Evolutionary conservation across 1,140 invertebrate genomes (phyloP), one percentile per base, ranked within the genome.

Genomic region (Philaenus spumarius): DNA sequence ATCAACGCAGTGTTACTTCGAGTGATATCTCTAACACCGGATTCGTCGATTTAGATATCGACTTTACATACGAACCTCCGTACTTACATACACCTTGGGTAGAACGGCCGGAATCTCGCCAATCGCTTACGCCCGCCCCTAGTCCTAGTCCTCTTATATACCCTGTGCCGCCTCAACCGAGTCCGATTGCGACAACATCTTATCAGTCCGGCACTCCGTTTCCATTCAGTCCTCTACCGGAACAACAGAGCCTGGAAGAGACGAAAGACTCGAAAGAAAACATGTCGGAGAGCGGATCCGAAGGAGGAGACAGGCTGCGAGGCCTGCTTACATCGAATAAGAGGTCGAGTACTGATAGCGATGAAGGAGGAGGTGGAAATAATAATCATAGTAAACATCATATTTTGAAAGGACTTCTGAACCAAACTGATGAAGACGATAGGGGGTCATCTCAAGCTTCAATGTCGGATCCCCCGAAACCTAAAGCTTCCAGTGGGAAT

Each of bases 381-480:
- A 69, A 71, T 42, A 71, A 69, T 54, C 69, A 71, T 42, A 77
- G 77, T 58, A 75, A 78, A 51, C 72, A 83, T 70, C 71, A 72
- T 60, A 89, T 91, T 68, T 73, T 90, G 40, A 90, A 91, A 70
- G 84, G 81, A 55, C 72, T 93, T 67, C 73, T 93, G 40, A 89
- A 90, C 70, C 83, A 88, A 67, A 83, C 87, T 56, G 90, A 94
- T 61, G 90, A 93, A 55, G 85, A 89, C 58, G 34, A 52, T 15
- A 34, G 30, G 12, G 45, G 17, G 43, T 51, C n/a, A 52, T 48
- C 40, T 58, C 61, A 68, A 71, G 62, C 56, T 35, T 61, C 61
- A 2, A 23, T 12, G 7, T 60, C 54, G 23, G 66, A 60, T 24
- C 22, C 64, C 54, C 48, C 66, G 51, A 59, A 63, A 46, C 47